A percentile compares a stretch with the other conserved stretches of the same genome.
These are phyloP conservation scores for Lutjanus argentimaculatus DNA, from an alignment of 2,797 vertebrate species.

Conservation along the genomic window DNA sequence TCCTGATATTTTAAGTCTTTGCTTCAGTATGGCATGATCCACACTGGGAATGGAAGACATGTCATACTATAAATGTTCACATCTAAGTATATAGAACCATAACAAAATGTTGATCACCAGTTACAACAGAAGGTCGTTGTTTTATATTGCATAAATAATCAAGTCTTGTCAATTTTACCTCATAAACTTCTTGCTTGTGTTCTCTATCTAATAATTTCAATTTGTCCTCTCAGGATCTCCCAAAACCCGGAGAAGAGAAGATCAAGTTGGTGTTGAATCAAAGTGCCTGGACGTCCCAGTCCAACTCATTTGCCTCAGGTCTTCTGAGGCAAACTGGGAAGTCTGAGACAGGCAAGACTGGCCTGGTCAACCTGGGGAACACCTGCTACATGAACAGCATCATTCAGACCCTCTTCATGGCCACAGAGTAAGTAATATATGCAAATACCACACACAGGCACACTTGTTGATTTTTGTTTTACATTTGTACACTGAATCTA, in stretches of 20 bases:
- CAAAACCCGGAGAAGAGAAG: constrained; percentile 95
- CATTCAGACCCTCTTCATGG: constrained; percentile 98
- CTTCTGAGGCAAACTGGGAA: constrained; percentile 92
- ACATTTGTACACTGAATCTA: background rate
- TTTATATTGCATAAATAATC: background rate
- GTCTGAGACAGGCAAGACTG: constrained; percentile 98
- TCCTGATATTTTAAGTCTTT: too few species aligned
- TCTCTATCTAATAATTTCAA: background rate
- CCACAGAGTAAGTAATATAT: constrained; percentile 93
- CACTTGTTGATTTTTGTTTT: background rate
- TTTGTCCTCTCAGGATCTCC: constrained; percentile 87
- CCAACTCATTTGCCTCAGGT: constrained; percentile 93
- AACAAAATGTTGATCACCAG: background rate
- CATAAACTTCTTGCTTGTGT: background rate
- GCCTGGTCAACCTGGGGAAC: constrained; percentile 97
- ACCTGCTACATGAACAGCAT: constrained; percentile 99
- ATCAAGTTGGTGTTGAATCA: constrained; percentile 96
- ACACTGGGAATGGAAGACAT: background rate
- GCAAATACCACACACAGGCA: background rate
- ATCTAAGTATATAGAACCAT: background rate
- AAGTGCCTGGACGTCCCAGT: constrained; percentile 99
- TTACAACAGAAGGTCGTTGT: background rate
- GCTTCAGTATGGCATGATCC: too few species aligned
- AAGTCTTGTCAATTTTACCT: background rate
- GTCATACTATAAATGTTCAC: background rate